Base-by-base conservation (phyloP, 2,888 invertebrate species). In the Rotaria magnacalcarata region DNA sequence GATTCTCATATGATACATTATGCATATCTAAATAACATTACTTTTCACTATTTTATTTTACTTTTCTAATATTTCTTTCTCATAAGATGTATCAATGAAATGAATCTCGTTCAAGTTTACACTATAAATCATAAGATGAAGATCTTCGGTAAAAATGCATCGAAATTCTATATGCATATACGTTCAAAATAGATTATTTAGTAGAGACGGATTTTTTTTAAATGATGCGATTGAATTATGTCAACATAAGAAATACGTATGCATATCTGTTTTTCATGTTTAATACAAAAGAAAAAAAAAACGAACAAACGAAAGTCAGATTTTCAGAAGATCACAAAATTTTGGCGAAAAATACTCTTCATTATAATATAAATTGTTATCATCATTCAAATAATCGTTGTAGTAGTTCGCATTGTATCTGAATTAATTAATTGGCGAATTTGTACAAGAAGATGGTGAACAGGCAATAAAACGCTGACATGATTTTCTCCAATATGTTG, bases 401-500 rank as follows among this genome's bases (percentile, higher is more conserved):
- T 75, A 43, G 34, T 47, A 1, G 75, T 75, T 75, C 19, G 34
- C 7, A 80, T 80, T 24, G 21, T 80, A 47, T 43, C 43, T 80
- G 80, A 80, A 80, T 80, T 80, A 47, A 80, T 47, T 80, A 80
- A 47, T 47, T 80, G 80, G 47, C 80, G 80, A 80, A 80, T 80
- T 80, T 80, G 80, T 47, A 80, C 24, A 24, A 80, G n/a, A 10
- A 47, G 47, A 80, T 80, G 80, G 47, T 80, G 80, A 80, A 80
- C 47, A 80, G 80, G 80, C n/a, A 80, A 34, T 67, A 67, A 47
- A 47, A 80, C 80, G 14, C 47, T 47, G 3, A 80, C 47, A 47
- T 47, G 80, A 24, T 80, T 80, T 80, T 80, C 80, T 47, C 80
- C 80, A 47, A 80, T 80, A 80, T 47, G 80, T 80, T 47, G 80